phyloP scores from a whole-genome alignment of 1,140 invertebrate genomes.

The Drosophila pruinosa region DNA sequence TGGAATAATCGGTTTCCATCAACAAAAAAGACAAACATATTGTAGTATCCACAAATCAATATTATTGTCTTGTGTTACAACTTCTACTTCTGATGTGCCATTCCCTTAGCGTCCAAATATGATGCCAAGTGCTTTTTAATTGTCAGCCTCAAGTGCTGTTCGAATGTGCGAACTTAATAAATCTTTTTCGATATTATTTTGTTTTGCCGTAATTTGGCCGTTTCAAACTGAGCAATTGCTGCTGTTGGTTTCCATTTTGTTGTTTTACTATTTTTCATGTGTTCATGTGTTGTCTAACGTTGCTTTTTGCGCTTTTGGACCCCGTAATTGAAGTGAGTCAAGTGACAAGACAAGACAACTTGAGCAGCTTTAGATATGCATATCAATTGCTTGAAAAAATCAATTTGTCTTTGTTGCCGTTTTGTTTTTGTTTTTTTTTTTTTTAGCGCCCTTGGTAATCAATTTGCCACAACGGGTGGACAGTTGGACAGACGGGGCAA shows the following conservation, averaged over 20 bases:
- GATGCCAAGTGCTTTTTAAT: slow-evolving; percentile 73
- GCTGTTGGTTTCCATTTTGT: not conserved
- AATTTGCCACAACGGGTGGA: slow-evolving; percentile 25
- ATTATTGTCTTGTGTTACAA: too few species aligned
- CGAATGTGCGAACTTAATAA: slow-evolving; percentile 79
- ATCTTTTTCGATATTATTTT: slow-evolving; percentile 52
- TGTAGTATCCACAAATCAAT: too few species aligned
- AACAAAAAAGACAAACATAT: too few species aligned
- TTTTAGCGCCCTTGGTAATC: slow-evolving; percentile 43
- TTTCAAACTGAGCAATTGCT: not conserved
- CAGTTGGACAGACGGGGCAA: slow-evolving; percentile 10
- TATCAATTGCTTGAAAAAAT: slow-evolving; percentile 49
- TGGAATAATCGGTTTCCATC: too few species aligned
- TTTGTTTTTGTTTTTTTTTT: not conserved
- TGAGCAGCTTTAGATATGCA: slow-evolving; percentile 50
- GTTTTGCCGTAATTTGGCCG: slow-evolving; percentile 4
- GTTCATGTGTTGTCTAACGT: not conserved
- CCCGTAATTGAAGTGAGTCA: slow-evolving; percentile 33
- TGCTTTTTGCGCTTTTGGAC: slow-evolving; percentile 2
- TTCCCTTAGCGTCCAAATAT: slow-evolving; percentile 24
- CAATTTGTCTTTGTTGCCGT: slow-evolving; percentile 34
- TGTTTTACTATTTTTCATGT: not conserved
- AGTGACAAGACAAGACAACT: slow-evolving; percentile 52
- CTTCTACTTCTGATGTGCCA: not conserved
- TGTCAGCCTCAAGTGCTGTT: slow-evolving; percentile 77